Conservation (phyloP, 2,888 invertebrate species). For the Agrotis clavis region DNA sequence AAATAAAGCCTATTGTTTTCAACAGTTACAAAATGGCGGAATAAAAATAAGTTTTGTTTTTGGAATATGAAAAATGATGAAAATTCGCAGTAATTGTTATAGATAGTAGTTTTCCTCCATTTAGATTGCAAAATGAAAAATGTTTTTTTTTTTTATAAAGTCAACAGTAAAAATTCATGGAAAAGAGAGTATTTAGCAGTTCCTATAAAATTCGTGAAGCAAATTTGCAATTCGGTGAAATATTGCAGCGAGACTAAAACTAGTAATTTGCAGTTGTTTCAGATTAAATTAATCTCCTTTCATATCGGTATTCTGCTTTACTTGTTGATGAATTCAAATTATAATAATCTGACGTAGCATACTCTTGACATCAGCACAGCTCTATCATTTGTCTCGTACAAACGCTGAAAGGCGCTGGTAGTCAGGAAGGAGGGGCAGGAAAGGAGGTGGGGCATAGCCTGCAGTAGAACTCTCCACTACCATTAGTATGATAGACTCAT, state of each 20-base stretch:
- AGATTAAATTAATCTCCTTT: background rate
- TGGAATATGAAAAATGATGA: slow-evolving; percentile 8
- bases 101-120: slow-evolving; percentile 25
- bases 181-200: background rate
- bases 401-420: no score
- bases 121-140: slow-evolving; percentile 9
- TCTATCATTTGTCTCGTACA: no score
- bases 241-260: slow-evolving; percentile 13
- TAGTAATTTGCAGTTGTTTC: background rate
- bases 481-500: no score
- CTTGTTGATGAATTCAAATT: no score
- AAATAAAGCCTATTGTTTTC: slow-evolving; percentile 59
- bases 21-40: slow-evolving; percentile 53
- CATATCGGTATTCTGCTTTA: no score
- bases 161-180: background rate
- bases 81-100: slow-evolving; percentile 19
- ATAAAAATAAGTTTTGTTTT: slow-evolving; percentile 46
- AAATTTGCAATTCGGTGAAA: background rate
- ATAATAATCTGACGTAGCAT: no score
- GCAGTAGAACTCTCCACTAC: no score
- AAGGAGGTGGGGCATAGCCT: no score
- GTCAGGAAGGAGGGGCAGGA: no score
- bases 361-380: no score
- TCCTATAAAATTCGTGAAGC: slow-evolving; percentile 18
- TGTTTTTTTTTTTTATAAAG: no score